Evolutionary conservation across 2,113 vertebrate genomes (phyloP).

Genomic region (Festucalex cinctus): DNA sequence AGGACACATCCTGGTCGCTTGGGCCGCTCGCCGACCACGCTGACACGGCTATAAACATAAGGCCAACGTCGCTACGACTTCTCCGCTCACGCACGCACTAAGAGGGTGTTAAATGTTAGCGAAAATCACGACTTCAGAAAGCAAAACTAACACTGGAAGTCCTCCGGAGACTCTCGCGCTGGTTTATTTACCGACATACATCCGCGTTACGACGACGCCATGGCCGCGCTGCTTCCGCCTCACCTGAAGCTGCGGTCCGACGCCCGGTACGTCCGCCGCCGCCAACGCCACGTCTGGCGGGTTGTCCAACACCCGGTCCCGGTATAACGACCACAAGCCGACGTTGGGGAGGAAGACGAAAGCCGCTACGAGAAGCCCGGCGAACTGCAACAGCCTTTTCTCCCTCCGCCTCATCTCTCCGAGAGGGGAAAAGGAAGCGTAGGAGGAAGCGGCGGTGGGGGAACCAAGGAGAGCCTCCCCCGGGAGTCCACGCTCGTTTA

Average conservation of each 20-base stretch:
- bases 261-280: conserved; percentile 51
- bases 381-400: conserved; percentile 87
- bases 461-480: conserved; percentile 17
- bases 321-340: conserved; percentile 89
- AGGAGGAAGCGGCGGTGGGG: conserved; percentile 21
- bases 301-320: conserved; percentile 84
- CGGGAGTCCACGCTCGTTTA: conserved; percentile 3
- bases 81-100: background rate
- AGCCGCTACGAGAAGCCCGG: conserved; percentile 81
- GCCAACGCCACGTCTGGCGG: conserved; percentile 49
- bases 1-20: background rate
- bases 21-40: background rate
- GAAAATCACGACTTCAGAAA: background rate
- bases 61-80: conserved; percentile 8
- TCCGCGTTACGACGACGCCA: background rate
- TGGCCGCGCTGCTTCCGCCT: conserved; percentile 13
- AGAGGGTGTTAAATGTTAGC: background rate
- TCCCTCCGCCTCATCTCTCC: conserved; percentile 87
- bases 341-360: conserved; percentile 91
- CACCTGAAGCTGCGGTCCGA: conserved; percentile 68
- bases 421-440: conserved; percentile 4
- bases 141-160: background rate
- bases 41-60: background rate
- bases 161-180: background rate
- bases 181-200: background rate